phyloP scores from a whole-genome alignment of 2,797 vertebrate species.

The Lutjanus argentimaculatus region DNA sequence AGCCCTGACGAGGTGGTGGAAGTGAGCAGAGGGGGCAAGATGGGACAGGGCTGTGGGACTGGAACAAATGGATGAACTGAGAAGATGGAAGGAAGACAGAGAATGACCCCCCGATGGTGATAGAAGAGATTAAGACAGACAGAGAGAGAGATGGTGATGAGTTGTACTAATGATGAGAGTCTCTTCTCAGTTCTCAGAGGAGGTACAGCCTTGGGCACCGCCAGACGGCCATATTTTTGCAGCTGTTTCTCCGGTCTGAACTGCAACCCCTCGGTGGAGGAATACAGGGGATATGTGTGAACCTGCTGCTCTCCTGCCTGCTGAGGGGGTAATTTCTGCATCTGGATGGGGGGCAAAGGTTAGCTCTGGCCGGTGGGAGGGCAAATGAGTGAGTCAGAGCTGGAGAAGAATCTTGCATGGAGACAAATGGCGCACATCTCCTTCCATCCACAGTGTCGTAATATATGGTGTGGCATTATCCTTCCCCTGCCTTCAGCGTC shows the following conservation, averaged over 20 bases:
- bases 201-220: conserved; percentile 72
- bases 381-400: conserved; percentile 64
- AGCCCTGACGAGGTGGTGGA: conserved; percentile 40
- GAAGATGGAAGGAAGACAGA: conserved; percentile 35
- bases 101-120: conserved; percentile 62
- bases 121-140: conserved; percentile 46
- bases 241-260: conserved; percentile 78
- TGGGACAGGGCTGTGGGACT: conserved; percentile 23
- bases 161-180: conserved; percentile 72
- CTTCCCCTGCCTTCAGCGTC: conserved; percentile 70
- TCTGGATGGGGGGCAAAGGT: conserved; percentile 79
- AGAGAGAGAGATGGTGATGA: conserved; percentile 68
- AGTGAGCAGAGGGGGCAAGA: conserved; percentile 41
- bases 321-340: conserved; percentile 82
- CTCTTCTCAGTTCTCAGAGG: conserved; percentile 65
- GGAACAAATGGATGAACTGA: conserved; percentile 42
- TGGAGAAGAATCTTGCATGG: conserved; percentile 55
- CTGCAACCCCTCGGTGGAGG: conserved; percentile 68
- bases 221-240: conserved; percentile 76
- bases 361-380: conserved; percentile 72
- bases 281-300: conserved; percentile 62
- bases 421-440: conserved; percentile 77
- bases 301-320: conserved; percentile 75
- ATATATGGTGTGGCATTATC: conserved; percentile 67
- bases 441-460: conserved; percentile 37